A percentile compares a stretch with the other conserved stretches of the same genome.
These are phyloP conservation scores for Calliphora vomitoria DNA, from an alignment of 2,888 invertebrate genomes.

Conservation along the genomic window DNA sequence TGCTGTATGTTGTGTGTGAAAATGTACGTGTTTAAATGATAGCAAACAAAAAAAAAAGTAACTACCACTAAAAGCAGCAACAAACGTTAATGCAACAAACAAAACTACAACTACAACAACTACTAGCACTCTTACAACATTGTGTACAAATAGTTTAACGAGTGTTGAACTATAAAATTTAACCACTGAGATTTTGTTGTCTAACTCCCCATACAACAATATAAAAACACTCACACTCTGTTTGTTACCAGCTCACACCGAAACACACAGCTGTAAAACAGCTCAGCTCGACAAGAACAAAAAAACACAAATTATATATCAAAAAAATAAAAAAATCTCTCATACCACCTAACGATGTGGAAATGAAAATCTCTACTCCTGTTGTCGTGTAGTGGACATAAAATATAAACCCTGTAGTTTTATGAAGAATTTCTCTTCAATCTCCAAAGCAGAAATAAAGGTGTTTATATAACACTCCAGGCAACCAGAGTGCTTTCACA, in stretches of 20 bases:
- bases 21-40: slow-evolving; percentile 53
- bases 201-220: slow-evolving; percentile 48
- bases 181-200: slow-evolving; percentile 69
- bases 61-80: slow-evolving; percentile 47
- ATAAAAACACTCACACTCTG: slow-evolving; percentile 24
- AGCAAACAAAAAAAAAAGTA: slow-evolving; percentile 45
- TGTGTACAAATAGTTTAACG: slow-evolving; percentile 67
- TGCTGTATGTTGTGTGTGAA: not conserved
- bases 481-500: not conserved
- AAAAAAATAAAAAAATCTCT: not conserved
- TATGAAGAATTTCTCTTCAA: slow-evolving; percentile 50
- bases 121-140: slow-evolving; percentile 16
- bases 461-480: slow-evolving; percentile 23
- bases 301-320: not conserved
- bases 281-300: not conserved
- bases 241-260: not conserved
- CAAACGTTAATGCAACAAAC: slow-evolving; percentile 26
- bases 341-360: slow-evolving; percentile 21
- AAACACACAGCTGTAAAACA: slow-evolving; percentile 9
- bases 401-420: slow-evolving; percentile 41
- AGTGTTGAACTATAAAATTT: slow-evolving; percentile 70
- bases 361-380: slow-evolving; percentile 33
- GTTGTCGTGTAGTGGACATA: slow-evolving; percentile 30
- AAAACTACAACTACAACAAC: not conserved
- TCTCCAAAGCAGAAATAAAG: slow-evolving; percentile 18